Evolutionary conservation across 2,797 vertebrate genomes (phyloP), one percentile per base, ranked within the genome.

Genomic region (Ceyx erithaca): DNA sequence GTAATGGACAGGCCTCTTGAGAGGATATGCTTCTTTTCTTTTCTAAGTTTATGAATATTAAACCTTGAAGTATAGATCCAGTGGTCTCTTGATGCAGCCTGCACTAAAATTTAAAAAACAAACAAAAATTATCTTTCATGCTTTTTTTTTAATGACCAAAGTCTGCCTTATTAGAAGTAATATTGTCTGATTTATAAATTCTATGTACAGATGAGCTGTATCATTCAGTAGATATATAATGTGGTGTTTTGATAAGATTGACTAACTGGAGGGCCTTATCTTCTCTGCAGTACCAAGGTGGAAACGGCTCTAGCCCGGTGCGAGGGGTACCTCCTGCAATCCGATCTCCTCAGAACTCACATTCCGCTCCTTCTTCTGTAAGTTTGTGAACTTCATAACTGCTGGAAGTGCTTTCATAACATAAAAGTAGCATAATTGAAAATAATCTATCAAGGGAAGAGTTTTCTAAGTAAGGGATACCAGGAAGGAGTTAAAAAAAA

Each of bases 241-340:
- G 6, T 71, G 2, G 6, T 71, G 2, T 82, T 93, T 84, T 89
- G 49, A 11, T 85, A 84, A 72, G 19, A 16, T 30, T 67, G 80
- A 84, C 85, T 93, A 40, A 96, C 17, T 26, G 67, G 89, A 63
- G 58, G 17, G 14, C 33, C 17, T 0, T 80, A 30, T 92, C 72
- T 91, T 83, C 78, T 92, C 64, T 59, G 17, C 89, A 99, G 99
- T 99, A 99, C 97, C 99, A 99, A 97, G 99, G 98, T 98, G 99
- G 99, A 90, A 99, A 99, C 97, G 99, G 99, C 94, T 99, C 99
- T 88, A 99, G 99, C 98, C 99, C 99, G 70, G 99, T 99, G 92
- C 98, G 99, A 98, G 99, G 98, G 33, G 97, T 99, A 87, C 99
- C 99, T 92, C 98, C 98, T 87, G 98, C 98, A 83, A 98, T 99